Evolutionary conservation across 2,888 invertebrate genomes (phyloP).

Genomic region (Uloborus plumipes): DNA sequence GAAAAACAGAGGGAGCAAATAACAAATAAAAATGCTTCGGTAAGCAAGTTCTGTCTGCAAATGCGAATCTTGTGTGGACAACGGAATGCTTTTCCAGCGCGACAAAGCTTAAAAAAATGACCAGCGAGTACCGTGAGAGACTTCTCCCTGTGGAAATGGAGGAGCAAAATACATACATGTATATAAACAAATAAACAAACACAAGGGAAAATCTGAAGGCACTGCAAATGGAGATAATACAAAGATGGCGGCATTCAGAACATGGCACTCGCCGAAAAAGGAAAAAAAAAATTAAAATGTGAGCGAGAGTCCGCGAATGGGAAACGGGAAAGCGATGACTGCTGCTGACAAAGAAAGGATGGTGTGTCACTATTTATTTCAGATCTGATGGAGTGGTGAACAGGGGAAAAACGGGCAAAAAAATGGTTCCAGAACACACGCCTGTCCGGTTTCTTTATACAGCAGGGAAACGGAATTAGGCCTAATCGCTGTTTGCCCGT

Average conservation of each 20-base stretch:
- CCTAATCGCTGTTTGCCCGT: conserved; percentile 56
- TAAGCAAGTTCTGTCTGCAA: conserved; percentile 34
- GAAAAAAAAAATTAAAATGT: conserved; percentile 34
- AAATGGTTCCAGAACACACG: conserved; percentile 47
- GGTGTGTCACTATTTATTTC: conserved; percentile 64
- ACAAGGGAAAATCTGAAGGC: not conserved
- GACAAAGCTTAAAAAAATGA: conserved; percentile 60
- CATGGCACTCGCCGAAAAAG: not conserved
- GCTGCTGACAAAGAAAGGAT: conserved; percentile 54
- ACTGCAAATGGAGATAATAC: conserved; percentile 48
- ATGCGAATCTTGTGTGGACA: conserved; percentile 55
- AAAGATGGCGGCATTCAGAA: conserved; percentile 31
- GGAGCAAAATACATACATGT: conserved; percentile 42
- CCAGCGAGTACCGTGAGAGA: conserved; percentile 26
- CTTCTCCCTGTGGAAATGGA: not conserved
- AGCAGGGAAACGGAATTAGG: conserved; percentile 56
- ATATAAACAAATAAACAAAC: conserved; percentile 40
- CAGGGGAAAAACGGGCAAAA: conserved; percentile 18
- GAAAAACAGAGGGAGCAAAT: conserved; percentile 11
- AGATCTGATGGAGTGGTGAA: conserved; percentile 58
- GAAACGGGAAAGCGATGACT: conserved; percentile 59
- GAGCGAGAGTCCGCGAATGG: conserved; percentile 27
- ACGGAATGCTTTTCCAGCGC: conserved; percentile 40
- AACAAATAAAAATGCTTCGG: conserved; percentile 4
- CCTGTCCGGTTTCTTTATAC: conserved; percentile 64